Conservation (phyloP, 2,888 invertebrate species). For the Synanthedon myopaeformis region DNA sequence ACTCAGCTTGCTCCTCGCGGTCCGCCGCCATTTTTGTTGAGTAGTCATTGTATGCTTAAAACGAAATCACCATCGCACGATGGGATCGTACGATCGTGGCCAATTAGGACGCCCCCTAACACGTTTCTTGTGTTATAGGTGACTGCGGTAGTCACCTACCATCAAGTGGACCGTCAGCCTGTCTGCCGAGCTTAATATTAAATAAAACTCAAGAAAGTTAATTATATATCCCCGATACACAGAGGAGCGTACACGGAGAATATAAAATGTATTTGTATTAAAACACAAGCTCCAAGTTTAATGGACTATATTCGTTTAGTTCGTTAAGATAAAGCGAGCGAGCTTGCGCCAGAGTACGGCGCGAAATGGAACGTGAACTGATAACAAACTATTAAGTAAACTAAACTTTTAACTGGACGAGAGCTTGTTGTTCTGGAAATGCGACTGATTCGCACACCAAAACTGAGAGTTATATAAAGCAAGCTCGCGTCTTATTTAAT, state of each 20-base stretch:
- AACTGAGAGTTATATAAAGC: neutral
- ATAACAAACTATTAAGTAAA: conserved; percentile 7
- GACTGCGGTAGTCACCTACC: no score
- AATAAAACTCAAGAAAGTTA: no score
- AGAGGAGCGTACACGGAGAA: neutral
- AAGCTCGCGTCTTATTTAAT: neutral
- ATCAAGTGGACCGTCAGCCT: no score
- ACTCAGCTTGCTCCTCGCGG: no score
- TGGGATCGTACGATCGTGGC: no score
- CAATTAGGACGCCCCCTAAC: no score
- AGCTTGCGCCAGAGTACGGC: conserved; percentile 7
- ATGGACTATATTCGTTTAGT: conserved; percentile 4
- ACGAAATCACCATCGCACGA: no score
- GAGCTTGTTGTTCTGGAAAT: neutral
- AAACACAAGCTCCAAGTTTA: conserved; percentile 10
- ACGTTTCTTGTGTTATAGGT: no score
- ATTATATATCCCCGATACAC: no score
- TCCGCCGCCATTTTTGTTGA: no score
- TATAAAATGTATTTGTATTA: conserved; percentile 3
- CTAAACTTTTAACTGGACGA: neutral
- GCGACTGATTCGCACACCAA: neutral
- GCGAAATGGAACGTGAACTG: conserved; percentile 15
- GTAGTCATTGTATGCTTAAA: no score
- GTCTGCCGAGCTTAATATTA: no score
- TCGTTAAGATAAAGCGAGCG: conserved; percentile 7